A percentile compares a stretch with the other conserved stretches of the same genome.
Evolutionary conservation across 2,113 vertebrate genomes (phyloP).

Genomic region (Eulacestoma nigropectus): DNA sequence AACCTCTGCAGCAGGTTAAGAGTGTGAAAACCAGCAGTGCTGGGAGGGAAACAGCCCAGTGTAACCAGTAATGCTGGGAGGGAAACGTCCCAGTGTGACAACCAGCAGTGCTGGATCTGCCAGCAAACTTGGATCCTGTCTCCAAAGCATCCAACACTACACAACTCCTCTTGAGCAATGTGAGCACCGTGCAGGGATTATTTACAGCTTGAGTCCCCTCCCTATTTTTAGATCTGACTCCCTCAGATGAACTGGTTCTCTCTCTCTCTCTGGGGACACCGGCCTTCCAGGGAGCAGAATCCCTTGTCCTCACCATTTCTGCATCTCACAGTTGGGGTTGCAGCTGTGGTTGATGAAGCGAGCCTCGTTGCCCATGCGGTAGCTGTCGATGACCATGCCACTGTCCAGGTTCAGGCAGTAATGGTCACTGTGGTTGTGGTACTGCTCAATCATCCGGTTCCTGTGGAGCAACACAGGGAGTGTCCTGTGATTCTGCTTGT

Average conservation of each 20-base stretch:
- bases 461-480: constrained; percentile 36
- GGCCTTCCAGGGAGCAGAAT: not conserved
- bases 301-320: constrained; percentile 87
- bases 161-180: rapidly evolving
- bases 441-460: constrained; percentile 88
- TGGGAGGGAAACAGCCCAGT: not conserved
- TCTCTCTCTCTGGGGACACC: not conserved
- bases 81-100: not conserved
- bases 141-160: not conserved
- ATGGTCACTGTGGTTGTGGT: constrained; percentile 95
- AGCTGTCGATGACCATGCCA: constrained; percentile 99
- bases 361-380: constrained; percentile 97
- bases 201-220: not conserved
- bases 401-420: constrained; percentile 98
- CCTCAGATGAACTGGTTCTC: not conserved
- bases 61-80: not conserved
- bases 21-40: not conserved
- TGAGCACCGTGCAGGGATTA: not conserved
- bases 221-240: not conserved
- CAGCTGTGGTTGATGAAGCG: constrained; percentile 99
- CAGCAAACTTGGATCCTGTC: not conserved
- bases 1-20: not conserved
- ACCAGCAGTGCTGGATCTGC: not conserved
- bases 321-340: constrained; percentile 98
- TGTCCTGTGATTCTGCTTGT: not conserved